A percentile compares a stretch with the other conserved stretches of the same genome.
These are phyloP conservation scores for Trichopria drosophilae DNA, from an alignment of 2,888 invertebrate species.

Conservation along the genomic window DNA sequence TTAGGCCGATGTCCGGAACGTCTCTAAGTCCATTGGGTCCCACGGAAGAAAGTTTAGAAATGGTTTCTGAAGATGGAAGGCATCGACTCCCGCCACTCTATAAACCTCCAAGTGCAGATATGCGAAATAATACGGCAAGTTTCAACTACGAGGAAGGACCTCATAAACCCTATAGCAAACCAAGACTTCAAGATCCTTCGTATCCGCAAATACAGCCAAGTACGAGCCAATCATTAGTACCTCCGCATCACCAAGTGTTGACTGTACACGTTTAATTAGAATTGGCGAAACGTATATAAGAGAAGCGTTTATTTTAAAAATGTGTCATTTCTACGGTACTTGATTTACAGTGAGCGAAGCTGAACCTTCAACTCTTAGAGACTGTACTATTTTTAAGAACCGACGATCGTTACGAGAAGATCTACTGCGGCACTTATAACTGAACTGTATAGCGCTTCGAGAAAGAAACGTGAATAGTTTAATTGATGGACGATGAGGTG, in stretches of 20 bases:
- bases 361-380: no score
- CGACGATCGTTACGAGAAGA: no score
- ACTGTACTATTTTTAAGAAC: no score
- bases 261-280: slow-evolving; percentile 57
- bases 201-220: slow-evolving; percentile 52
- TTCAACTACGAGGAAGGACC: slow-evolving; percentile 55
- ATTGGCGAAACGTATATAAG: no score
- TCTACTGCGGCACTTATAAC: no score
- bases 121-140: slow-evolving; percentile 80
- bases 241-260: slow-evolving; percentile 51
- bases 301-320: no score
- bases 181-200: slow-evolving; percentile 51
- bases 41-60: slow-evolving; percentile 67
- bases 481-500: no score
- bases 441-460: no score
- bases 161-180: slow-evolving; percentile 56
- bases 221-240: slow-evolving; percentile 47
- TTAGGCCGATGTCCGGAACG: slow-evolving; percentile 59
- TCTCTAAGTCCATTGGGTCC: slow-evolving; percentile 58
- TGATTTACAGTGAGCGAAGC: no score
- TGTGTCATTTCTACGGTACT: no score
- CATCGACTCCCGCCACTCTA: slow-evolving; percentile 66
- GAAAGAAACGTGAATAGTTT: no score
- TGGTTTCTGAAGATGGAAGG: slow-evolving; percentile 64
- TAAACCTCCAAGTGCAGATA: slow-evolving; percentile 83